Base-by-base conservation (phyloP, 1,140 invertebrate genomes). In the Drosophila ogumai region DNA sequence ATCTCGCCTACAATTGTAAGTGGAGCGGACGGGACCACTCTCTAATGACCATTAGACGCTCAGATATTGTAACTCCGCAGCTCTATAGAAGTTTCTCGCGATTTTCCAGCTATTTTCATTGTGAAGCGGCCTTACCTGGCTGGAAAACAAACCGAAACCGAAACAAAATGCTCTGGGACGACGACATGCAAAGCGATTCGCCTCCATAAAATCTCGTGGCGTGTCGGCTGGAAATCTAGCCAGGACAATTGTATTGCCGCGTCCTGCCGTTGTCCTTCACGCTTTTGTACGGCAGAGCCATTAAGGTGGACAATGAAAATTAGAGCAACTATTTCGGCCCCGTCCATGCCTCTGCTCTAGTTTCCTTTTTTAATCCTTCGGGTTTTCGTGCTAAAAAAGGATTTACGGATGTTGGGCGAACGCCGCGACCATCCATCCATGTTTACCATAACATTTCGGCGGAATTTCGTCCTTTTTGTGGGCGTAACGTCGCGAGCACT, bases 321-420 rank as follows among this genome's bases (percentile, higher is more conserved):
- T 88, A 88, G 84, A 88, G 84, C 84, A 88, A 81, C 80, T 88
- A 88, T 75, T 77, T 80, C 61, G 71, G 47, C 25, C 46, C 40
- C 54, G 28, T 43, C 49, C 58, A 46, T 59, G 41, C 49, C 65
- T 47, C 40, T 79, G 84, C 84, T 87, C 84, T 88, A 88, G 80
- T 88, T 88, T 88, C 81, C 84, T 90, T 88, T 88, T 88, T 88
- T 88, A 88, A 88, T 88, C 84, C 84, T 88, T 88, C 84, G 84
- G 84, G 71, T 88, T 88, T 88, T 88, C 84, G 67, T 64, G 84
- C 80, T 88, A 88, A 88, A 87, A 87, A 88, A 88, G 85, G 84
- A 87, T 87, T 87, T 87, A 74, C 84, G 84, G 80, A 80, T 88
- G 80, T 82, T 74, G 47, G 52, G 56, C 44, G 43, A 52, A 28